These are phyloP conservation scores for Drosophila fulvimacula DNA, from an alignment of 2,888 invertebrate species.

Conservation along the genomic window DNA sequence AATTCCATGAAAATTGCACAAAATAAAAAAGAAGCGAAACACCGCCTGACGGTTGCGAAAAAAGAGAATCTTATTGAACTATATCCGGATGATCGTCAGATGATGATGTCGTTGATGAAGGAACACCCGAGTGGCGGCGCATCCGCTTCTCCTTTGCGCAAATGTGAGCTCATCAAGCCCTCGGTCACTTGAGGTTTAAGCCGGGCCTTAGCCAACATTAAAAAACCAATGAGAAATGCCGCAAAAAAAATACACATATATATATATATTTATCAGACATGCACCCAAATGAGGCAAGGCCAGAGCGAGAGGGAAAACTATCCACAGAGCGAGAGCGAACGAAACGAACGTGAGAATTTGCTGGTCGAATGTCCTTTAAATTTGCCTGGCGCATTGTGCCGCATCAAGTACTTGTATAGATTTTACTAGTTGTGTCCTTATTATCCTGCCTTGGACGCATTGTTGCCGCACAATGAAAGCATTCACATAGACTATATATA, in stretches of 20 bases:
- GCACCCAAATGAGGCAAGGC: conserved; percentile 41
- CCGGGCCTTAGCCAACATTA: conserved; percentile 68
- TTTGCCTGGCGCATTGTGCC: conserved; percentile 66
- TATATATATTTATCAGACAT: conserved; percentile 8
- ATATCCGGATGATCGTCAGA: conserved; percentile 76
- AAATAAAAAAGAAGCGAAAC: conserved; percentile 44
- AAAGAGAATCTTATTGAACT: conserved; percentile 62
- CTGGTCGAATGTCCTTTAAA: conserved; percentile 72
- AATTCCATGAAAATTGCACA: conserved; percentile 75
- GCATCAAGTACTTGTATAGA: conserved; percentile 70
- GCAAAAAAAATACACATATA: conserved; percentile 42
- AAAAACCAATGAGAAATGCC: conserved; percentile 56
- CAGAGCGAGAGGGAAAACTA: conserved; percentile 17
- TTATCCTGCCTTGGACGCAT: conserved; percentile 65
- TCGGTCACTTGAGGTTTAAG: conserved; percentile 79
- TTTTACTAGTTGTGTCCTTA: conserved; percentile 78
- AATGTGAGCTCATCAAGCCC: conserved; percentile 67
- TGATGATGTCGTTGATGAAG: conserved; percentile 59
- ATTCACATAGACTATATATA: neutral
- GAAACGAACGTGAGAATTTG: conserved; percentile 68
- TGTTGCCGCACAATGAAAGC: conserved; percentile 55
- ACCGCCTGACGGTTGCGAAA: conserved; percentile 48
- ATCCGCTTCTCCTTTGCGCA: conserved; percentile 70
- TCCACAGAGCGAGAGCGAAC: conserved; percentile 17
- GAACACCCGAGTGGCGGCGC: conserved; percentile 75